phyloP scores from a whole-genome alignment of 2,888 invertebrate genomes.

The Griposia aprilina region DNA sequence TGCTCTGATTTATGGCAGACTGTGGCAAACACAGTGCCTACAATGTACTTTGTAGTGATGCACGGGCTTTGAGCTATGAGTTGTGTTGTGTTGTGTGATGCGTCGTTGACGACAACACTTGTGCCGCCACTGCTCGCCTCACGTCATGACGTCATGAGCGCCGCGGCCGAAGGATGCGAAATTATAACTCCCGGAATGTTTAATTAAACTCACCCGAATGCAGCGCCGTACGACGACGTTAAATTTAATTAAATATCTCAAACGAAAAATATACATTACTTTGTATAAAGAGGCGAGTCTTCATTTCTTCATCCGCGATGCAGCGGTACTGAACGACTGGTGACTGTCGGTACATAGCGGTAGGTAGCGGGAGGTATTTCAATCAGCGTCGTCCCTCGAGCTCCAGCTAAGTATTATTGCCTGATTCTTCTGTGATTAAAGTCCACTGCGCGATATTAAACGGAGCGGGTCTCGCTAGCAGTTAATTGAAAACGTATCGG shows the following conservation, averaged over 20 bases:
- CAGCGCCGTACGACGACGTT: constrained; percentile 10
- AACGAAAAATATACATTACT: constrained; percentile 26
- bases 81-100: not conserved
- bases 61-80: constrained; percentile 9
- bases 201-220: constrained; percentile 36
- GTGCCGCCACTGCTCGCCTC: not conserved
- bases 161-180: not conserved
- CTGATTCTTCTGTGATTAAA: constrained; percentile 66
- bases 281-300: constrained; percentile 8
- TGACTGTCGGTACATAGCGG: constrained; percentile 5
- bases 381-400: constrained; percentile 60
- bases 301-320: constrained; percentile 26
- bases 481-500: constrained; percentile 68
- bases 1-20: constrained; percentile 10
- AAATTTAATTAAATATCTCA: constrained; percentile 42
- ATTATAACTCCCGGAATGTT: constrained; percentile 36
- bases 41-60: not conserved
- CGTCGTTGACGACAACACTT: not conserved
- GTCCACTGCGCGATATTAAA: constrained; percentile 62
- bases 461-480: constrained; percentile 49
- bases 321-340: constrained; percentile 1
- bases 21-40: not conserved
- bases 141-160: not conserved
- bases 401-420: constrained; percentile 62
- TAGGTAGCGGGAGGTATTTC: constrained; percentile 54